Evolutionary conservation across 2,888 invertebrate genomes (phyloP), one percentile per base, ranked within the genome.

Genomic region (Stratiomys singularior): DNA sequence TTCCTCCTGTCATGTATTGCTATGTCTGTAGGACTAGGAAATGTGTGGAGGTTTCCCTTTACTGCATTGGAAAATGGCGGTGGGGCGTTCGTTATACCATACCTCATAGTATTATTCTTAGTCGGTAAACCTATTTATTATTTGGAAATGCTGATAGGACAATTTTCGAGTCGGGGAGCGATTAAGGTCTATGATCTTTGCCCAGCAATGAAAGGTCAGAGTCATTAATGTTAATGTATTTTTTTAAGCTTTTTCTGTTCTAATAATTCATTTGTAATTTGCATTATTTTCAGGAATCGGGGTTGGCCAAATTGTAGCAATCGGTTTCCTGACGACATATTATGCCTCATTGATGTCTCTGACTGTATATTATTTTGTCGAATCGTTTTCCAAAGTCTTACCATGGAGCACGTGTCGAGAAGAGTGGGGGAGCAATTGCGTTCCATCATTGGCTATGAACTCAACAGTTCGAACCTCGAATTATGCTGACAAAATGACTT

Each of bases 131-230:
- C 92, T 0, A 88, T 94, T 82, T 93, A 94, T 83, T 93, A 92
- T 83, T 86, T 94, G 86, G 94, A 94, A 86, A 91, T 93, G 88
- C 88, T 91, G 5, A 86, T 94, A 60, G 94, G 94, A 1, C 94
- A 94, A 85, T 94, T 93, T 84, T 90, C 91, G 28, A 91, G 92
- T 80, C 89, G 90, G 80, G 93, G 93, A 13, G 91, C 92, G 77
- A 91, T 92, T 18, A 92, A 92, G 82, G 90, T 92, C 18, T 89
- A 87, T 82, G 93, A 93, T 81, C 87, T 92, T 81, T 89, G 90
- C 13, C 93, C 93, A 4, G 89, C 92, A 0, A 89, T 93, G 85
- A 92, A 90, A 90, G 93, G 93, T 93, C 84, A 84, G 69, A 44
- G 11, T n/a, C n/a, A n/a, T n/a, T n/a, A n/a, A n/a, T n/a, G n/a